Conservation (phyloP, 2,888 invertebrate genomes). For the Polydrusus pterygomalis region DNA sequence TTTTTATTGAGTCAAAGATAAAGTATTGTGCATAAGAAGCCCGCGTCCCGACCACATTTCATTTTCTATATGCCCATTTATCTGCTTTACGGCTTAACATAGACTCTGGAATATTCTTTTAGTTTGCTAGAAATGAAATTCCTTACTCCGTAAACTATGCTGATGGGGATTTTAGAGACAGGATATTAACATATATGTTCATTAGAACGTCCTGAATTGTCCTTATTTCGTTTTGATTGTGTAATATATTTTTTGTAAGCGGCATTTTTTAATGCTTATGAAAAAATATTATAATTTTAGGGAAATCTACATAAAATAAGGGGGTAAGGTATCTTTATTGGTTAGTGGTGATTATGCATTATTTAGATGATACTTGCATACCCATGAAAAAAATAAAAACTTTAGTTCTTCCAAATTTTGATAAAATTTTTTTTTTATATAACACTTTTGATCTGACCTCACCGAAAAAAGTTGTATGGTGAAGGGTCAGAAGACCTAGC, state of each 20-base stretch:
- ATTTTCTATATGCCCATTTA: slow-evolving; percentile 40
- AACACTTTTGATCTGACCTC: too few relatives aligned
- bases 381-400: too few relatives aligned
- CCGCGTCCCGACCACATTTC: slow-evolving; percentile 41
- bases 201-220: slow-evolving; percentile 12
- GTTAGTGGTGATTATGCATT: too few relatives aligned
- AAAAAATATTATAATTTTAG: not conserved
- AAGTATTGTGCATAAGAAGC: slow-evolving; percentile 39
- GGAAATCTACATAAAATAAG: too few relatives aligned
- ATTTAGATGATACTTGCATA: too few relatives aligned
- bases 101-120: slow-evolving; percentile 33
- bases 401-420: too few relatives aligned
- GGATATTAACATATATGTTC: slow-evolving; percentile 24
- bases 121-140: slow-evolving; percentile 42
- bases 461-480: too few relatives aligned
- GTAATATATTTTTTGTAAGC: not conserved
- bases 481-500: too few relatives aligned
- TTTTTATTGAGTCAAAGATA: slow-evolving; percentile 14
- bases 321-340: too few relatives aligned
- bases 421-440: too few relatives aligned
- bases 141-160: slow-evolving; percentile 32
- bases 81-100: slow-evolving; percentile 32
- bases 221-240: not conserved
- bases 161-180: slow-evolving; percentile 29
- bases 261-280: not conserved